Evolutionary conservation across 2,113 vertebrate species (phyloP).

Genomic region (Podiceps cristatus): DNA sequence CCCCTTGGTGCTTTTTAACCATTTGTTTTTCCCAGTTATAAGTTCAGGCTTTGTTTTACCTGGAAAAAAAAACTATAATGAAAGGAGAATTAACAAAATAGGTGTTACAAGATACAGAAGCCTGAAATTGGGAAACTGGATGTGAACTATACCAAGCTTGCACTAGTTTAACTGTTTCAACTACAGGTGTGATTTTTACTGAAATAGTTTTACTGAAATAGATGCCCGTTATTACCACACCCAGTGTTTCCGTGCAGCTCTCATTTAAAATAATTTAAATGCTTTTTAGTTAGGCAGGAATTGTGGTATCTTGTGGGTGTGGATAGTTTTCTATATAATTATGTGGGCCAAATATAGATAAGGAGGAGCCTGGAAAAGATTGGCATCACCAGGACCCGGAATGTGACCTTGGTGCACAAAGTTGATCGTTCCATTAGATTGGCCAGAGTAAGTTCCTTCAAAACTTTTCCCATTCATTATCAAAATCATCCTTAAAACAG

Average conservation of each 20-base stretch:
- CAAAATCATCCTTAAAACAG: background rate
- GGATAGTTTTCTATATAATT: constrained; percentile 67
- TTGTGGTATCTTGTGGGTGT: constrained; percentile 63
- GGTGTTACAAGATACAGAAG: background rate
- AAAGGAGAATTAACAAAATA: background rate
- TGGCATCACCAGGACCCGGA: constrained; percentile 25
- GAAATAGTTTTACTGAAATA: constrained; percentile 65
- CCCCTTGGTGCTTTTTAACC: background rate
- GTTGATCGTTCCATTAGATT: constrained; percentile 8
- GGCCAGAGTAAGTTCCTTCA: background rate
- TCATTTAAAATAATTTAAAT: constrained; percentile 68
- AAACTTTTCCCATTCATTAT: background rate
- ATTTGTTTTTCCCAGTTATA: background rate
- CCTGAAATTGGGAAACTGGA: background rate
- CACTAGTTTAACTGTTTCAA: constrained; percentile 39
- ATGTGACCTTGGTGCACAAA: constrained; percentile 39
- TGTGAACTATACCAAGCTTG: background rate
- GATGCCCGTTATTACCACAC: constrained; percentile 67
- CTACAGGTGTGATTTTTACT: constrained; percentile 47
- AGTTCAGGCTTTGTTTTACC: background rate
- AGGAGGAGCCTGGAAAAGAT: constrained; percentile 61
- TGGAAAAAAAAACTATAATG: background rate
- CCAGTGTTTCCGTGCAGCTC: constrained; percentile 1
- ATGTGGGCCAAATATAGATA: constrained; percentile 61
- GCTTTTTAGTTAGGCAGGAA: constrained; percentile 61